Conservation (phyloP, 2,888 invertebrate genomes). For the Callimorpha dominula region DNA sequence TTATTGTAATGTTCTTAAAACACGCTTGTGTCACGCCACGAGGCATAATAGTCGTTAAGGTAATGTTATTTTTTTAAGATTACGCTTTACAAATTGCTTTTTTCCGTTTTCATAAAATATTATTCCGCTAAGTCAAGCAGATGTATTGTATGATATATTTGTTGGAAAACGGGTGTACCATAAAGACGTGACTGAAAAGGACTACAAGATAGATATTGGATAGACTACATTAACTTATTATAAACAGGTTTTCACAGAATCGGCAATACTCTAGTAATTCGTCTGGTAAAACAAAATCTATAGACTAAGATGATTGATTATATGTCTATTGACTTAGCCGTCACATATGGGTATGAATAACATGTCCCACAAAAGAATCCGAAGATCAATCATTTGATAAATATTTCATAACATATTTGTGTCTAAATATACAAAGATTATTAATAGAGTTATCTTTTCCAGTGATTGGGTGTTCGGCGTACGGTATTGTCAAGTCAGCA, state of each 20-base stretch:
- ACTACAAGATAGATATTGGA: too few species aligned
- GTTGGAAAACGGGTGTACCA: background rate
- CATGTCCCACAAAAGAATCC: background rate
- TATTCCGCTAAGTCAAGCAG: background rate
- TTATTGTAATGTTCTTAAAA: too few species aligned
- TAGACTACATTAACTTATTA: too few species aligned
- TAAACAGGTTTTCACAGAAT: too few species aligned
- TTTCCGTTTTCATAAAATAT: background rate
- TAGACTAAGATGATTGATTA: too few species aligned
- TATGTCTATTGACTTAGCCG: too few species aligned
- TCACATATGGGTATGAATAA: too few species aligned
- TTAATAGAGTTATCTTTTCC: slow-evolving; percentile 60
- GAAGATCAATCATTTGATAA: background rate
- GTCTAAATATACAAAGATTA: background rate
- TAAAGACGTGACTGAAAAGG: background rate
- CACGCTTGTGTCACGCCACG: background rate
- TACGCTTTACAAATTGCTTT: background rate
- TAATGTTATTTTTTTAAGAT: background rate
- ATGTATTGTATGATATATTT: background rate
- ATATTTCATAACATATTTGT: background rate
- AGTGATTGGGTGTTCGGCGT: slow-evolving; percentile 96
- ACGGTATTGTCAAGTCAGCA: slow-evolving; percentile 95
- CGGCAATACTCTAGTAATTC: too few species aligned
- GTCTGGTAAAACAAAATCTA: too few species aligned
- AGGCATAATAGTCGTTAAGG: background rate